A percentile compares a stretch with the other conserved stretches of the same genome.
phyloP scores from a whole-genome alignment of 2,113 vertebrate species.

The Theristicus caerulescens region DNA sequence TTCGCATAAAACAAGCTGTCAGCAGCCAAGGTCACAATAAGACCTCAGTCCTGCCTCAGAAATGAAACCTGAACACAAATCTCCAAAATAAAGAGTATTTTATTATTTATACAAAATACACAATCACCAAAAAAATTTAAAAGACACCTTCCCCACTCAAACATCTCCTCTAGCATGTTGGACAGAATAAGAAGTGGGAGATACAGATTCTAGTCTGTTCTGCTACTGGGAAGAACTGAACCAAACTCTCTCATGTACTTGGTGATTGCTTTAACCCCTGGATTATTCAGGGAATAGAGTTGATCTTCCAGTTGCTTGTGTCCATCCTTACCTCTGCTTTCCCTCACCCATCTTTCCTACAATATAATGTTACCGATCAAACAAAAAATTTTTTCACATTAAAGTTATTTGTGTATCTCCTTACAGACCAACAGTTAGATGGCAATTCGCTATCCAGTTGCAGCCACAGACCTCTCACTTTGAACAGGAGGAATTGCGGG shows the following conservation, averaged over 20 bases:
- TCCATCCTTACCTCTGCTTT: background rate
- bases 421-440: background rate
- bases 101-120: background rate
- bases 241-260: background rate
- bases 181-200: background rate
- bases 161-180: background rate
- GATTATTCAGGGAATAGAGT: background rate
- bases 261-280: background rate
- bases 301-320: background rate
- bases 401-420: background rate
- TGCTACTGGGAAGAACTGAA: background rate
- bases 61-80: background rate
- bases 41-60: background rate
- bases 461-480: background rate
- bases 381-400: background rate
- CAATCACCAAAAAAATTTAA: background rate
- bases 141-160: background rate
- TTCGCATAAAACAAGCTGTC: background rate
- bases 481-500: background rate
- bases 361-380: background rate
- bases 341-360: background rate
- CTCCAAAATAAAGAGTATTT: background rate
- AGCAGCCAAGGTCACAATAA: background rate
- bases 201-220: background rate
- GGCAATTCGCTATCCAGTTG: background rate